Base-by-base conservation (phyloP, 2,797 vertebrate genomes). In the Myotis planiceps region DNA sequence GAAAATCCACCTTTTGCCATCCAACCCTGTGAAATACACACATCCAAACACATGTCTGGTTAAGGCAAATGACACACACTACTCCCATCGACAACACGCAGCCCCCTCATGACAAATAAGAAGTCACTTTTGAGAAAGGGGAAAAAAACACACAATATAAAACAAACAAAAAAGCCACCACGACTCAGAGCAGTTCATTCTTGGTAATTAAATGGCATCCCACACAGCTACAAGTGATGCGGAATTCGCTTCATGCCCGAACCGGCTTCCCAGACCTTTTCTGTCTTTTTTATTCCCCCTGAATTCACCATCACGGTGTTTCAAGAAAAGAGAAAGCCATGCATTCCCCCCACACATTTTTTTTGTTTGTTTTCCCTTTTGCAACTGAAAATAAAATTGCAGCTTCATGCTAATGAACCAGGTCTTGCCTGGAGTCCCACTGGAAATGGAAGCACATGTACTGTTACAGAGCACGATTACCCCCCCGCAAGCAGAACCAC, bases 191-290 rank as follows among this genome's bases (percentile, higher is more conserved):
- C 27, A 63, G 92, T 93, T 72, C 60, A n/a, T 94, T 94, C 82
- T 93, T 85, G 34, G 94, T 92, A 96, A 97, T 97, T 92, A 96
- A 97, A 96, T 78, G 95, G 95, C 95, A 98, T 94, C 66, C 89
- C 74, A 4, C 80, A 58, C 93, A 98, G 97, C 97, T 96, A 98
- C 97, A 99, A 98, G 97, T 97, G 98, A 96, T 82, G 97, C 93
- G 92, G 96, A 65, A 34, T 92, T 96, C 13, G 0, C 71, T 98
- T 92, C 63, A 53, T 51, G 76, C 84, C 90, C 92, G 79, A 96
- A 42, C 6, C 66, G 6, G 93, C 79, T 80, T 53, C 34, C 90
- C 45, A 76, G 58, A 90, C 69, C 94, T 91, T 79, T 63, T 53
- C 27, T 23, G 29, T 71, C 32, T 7, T 37, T 5, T 0, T 55